Base-by-base conservation (phyloP, 2,888 invertebrate species). In the Plebejus anna region DNA sequence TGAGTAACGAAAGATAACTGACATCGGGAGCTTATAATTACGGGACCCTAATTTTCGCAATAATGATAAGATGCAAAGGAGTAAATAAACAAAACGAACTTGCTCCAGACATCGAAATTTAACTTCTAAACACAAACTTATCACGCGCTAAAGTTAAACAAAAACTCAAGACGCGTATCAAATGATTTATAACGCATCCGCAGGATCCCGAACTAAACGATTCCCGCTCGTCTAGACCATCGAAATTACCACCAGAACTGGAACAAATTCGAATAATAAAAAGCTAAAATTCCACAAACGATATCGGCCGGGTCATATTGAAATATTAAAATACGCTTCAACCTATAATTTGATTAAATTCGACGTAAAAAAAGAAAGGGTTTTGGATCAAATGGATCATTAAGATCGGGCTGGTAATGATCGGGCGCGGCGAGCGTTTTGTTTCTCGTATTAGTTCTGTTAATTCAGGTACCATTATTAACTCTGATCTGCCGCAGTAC, bases 331-430 rank as follows among this genome's bases (percentile, higher is more conserved):
- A 93, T 89, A 89, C 86, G 86, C 87, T 86, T 88, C 85, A 93
- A 92, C 93, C 92, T 93, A 92, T 94, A 94, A 94, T 94, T 94
- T 94, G 91, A 93, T 94, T 91, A 94, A 92, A 91, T 89, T 90
- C 86, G 85, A 86, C 85, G 84, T 86, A 85, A 89, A 92, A 32
- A 90, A 91, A 90, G 88, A 91, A 90, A 89, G 92, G 86, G 84
- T 89, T 84, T 55, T 86, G 82, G 87, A 91, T 88, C 88, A 89
- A 90, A 90, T 88, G 89, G 89, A 86, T 91, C 92, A 91, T 93
- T 91, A 93, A 91, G 88, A 89, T 90, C 84, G 91, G 93, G 90
- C 89, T 88, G 85, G 91, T 94, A 92, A 94, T 93, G 91, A 91
- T 90, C 90, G 87, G 85, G 83, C 87, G 85, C 87, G 81, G 85